A percentile compares a stretch with the other conserved stretches of the same genome.
Evolutionary conservation across 2,888 invertebrate species (phyloP).

Genomic region (Brachypterus glaber): DNA sequence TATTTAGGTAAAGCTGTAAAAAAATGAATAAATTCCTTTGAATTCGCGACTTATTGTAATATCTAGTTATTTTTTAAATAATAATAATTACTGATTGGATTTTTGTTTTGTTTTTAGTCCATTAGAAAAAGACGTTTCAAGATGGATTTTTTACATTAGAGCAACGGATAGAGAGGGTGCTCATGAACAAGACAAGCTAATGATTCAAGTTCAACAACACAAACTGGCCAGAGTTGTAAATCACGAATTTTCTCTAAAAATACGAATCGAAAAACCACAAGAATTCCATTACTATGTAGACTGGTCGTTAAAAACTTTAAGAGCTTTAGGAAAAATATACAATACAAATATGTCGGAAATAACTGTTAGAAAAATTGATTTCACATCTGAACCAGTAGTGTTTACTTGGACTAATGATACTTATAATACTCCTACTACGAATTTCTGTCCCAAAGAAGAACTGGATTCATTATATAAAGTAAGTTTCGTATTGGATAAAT

Average conservation of each 20-base stretch:
- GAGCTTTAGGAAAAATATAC: conserved; percentile 49
- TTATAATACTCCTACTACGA: conserved; percentile 73
- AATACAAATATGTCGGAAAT: conserved; percentile 53
- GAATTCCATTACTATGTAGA: conserved; percentile 60
- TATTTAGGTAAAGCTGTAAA: too few relatives aligned
- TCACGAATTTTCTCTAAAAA: conserved; percentile 67
- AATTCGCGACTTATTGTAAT: conserved; percentile 3
- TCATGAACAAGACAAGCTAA: conserved; percentile 60
- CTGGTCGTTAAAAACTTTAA: conserved; percentile 66
- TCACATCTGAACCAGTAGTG: conserved; percentile 50
- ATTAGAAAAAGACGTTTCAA: conserved; percentile 69
- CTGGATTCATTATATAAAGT: conserved; percentile 61
- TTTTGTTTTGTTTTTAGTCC: conserved; percentile 48
- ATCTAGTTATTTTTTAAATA: conserved; percentile 7
- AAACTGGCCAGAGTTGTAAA: conserved; percentile 68
- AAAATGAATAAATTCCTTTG: too few relatives aligned
- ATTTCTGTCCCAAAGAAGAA: conserved; percentile 66
- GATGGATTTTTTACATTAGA: conserved; percentile 69
- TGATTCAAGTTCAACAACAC: conserved; percentile 75
- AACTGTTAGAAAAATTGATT: conserved; percentile 58
- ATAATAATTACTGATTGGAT: conserved; percentile 5
- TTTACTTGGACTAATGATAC: conserved; percentile 84
- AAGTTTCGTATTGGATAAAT: conserved; percentile 24
- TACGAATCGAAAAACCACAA: conserved; percentile 51
- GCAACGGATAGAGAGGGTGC: conserved; percentile 73